Evolutionary conservation across 2,113 vertebrate genomes (phyloP).

Genomic region (Hydropotes inermis): DNA sequence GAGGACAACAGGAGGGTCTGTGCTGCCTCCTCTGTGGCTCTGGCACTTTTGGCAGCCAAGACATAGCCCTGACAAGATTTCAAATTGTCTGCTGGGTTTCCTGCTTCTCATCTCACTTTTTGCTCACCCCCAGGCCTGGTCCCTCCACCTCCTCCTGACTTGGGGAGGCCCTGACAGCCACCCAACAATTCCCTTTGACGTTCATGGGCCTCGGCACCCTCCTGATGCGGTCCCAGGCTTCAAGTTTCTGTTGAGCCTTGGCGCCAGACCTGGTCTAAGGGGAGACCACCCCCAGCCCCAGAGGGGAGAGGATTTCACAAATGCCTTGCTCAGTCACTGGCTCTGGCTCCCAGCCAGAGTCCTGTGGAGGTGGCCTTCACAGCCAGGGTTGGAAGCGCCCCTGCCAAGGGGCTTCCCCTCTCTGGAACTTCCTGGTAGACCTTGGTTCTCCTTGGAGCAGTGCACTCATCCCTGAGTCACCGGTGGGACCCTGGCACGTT

Average conservation of each 20-base stretch:
- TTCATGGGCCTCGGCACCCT: not conserved
- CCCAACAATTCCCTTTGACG: not conserved
- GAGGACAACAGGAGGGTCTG: not conserved
- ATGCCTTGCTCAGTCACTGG: not conserved
- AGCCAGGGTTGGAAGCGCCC: not conserved
- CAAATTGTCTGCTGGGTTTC: not conserved
- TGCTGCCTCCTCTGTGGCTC: not conserved
- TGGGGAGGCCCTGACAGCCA: not conserved
- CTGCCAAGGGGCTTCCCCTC: not conserved
- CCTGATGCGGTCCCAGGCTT: not conserved
- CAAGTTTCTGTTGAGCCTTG: not conserved
- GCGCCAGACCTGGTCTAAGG: not conserved
- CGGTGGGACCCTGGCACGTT: not conserved
- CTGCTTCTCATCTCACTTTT: not conserved
- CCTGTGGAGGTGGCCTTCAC: fast-evolving
- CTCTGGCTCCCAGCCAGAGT: not conserved
- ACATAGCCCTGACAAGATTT: not conserved
- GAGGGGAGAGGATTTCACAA: not conserved
- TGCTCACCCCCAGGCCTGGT: not conserved
- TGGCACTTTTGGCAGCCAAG: not conserved
- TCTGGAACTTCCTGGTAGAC: not conserved
- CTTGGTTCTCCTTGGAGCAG: not conserved
- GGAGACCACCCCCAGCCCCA: not conserved
- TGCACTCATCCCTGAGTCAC: not conserved
- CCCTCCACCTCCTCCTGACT: not conserved